Percentiles rank a stretch among this genome's conserved stretches.
Evolutionary conservation across 2,888 invertebrate species (phyloP).

Genomic region (Linhomoeus sp.): DNA sequence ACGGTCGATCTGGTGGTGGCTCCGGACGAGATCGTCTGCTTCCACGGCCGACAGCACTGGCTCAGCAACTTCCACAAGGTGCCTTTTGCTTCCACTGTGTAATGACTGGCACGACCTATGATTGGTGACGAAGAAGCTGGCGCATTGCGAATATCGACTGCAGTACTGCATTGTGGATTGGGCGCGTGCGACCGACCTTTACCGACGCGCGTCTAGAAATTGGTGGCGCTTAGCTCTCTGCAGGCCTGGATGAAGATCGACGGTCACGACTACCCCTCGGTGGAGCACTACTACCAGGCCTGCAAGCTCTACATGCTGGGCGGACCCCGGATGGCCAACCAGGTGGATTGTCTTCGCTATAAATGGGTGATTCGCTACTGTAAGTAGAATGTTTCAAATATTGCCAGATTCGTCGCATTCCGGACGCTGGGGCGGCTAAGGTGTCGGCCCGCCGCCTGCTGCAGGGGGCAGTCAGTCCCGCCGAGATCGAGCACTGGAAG

Average conservation of each 20-base stretch:
- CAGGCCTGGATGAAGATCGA: constrained; percentile 10
- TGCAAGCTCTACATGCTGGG: constrained; percentile 12
- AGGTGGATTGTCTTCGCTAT: not conserved
- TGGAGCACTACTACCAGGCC: constrained; percentile 19
- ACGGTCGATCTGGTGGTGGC: not conserved
- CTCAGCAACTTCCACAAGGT: constrained; percentile 11
- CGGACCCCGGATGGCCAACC: constrained; percentile 5
- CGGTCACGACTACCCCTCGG: constrained; percentile 14
- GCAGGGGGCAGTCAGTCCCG: not conserved
- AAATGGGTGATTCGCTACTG: too few species aligned
- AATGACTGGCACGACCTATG: not conserved
- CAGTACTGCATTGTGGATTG: not conserved
- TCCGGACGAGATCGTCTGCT: constrained; percentile 11
- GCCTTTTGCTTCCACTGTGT: not conserved
- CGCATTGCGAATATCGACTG: not conserved
- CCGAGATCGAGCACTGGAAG: constrained; percentile 12
- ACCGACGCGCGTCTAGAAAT: too few species aligned
- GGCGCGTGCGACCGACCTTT: not conserved
- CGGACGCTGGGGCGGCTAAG: constrained; percentile 1
- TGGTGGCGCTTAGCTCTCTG: too few species aligned
- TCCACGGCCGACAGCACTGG: constrained; percentile 12
- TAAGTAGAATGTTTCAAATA: too few species aligned
- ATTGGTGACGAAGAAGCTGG: not conserved
- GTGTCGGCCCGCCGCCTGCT: not conserved
- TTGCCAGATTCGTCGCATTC: constrained; percentile 1